phyloP scores from a whole-genome alignment of 2,113 vertebrate species.

The Brienomyrus brachyistius region DNA sequence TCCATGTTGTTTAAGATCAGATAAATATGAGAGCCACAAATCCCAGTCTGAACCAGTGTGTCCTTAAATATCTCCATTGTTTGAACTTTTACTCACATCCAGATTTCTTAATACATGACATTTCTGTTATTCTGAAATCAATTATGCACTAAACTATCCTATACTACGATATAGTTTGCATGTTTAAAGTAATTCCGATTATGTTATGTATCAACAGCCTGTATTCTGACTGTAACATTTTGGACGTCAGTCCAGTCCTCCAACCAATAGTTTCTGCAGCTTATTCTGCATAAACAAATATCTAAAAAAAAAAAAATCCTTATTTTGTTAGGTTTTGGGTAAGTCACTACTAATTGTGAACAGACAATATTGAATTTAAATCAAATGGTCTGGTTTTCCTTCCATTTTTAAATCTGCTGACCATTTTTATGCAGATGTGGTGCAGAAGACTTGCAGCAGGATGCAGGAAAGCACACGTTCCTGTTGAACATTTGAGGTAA shows the following conservation, averaged over 20 bases:
- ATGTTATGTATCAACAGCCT: neutral
- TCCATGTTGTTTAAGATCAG: neutral
- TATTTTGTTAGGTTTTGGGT: neutral
- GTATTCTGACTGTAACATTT: neutral
- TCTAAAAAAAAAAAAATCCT: neutral
- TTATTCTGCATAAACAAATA: neutral
- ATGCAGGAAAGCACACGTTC: constrained; percentile 25
- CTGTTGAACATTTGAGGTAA: constrained; percentile 31
- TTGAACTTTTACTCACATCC: neutral
- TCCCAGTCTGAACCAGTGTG: neutral
- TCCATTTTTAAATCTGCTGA: constrained; percentile 27
- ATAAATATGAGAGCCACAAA: neutral
- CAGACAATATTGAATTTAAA: neutral
- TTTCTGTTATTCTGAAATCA: neutral
- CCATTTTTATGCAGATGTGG: constrained; percentile 12
- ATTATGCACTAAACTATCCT: neutral
- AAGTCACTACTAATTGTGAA: neutral
- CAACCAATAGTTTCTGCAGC: neutral
- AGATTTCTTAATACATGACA: neutral
- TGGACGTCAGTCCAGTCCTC: neutral
- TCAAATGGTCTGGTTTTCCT: constrained; percentile 22
- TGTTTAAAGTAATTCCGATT: neutral
- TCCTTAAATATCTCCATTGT: neutral
- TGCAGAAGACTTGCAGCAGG: constrained; percentile 21
- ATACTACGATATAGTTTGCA: neutral